These are phyloP conservation scores for Dolichoris vasculosae DNA, from an alignment of 1,140 invertebrate species.

Conservation along the genomic window DNA sequence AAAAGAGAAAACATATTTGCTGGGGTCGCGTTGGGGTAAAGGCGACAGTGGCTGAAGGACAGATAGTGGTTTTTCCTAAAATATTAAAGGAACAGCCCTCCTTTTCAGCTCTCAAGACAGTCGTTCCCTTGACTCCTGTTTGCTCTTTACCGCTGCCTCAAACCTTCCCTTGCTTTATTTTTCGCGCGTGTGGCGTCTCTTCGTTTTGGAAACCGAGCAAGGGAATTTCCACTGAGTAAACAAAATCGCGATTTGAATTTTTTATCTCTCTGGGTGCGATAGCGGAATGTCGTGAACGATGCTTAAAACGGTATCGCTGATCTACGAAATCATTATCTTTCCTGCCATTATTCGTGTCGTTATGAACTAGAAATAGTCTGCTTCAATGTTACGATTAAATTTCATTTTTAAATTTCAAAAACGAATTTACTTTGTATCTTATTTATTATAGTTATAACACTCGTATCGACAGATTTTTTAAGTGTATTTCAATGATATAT, in stretches of 20 bases:
- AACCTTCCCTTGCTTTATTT: neutral
- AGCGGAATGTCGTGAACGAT: neutral
- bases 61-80: slow-evolving; percentile 58
- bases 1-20: slow-evolving; percentile 46
- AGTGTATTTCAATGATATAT: no score
- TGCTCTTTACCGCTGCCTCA: slow-evolving; percentile 52
- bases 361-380: no score
- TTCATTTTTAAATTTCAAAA: no score
- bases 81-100: slow-evolving; percentile 59
- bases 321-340: neutral
- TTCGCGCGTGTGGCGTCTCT: neutral
- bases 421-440: no score
- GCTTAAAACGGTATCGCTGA: slow-evolving; percentile 33
- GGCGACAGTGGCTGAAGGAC: slow-evolving; percentile 45
- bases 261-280: slow-evolving; percentile 26
- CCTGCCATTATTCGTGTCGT: no score
- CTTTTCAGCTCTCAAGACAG: slow-evolving; percentile 48
- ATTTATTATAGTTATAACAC: no score
- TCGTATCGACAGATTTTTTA: no score
- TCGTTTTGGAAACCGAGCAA: neutral
- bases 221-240: slow-evolving; percentile 33
- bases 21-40: slow-evolving; percentile 47
- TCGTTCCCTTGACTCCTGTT: slow-evolving; percentile 64
- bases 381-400: no score
- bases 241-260: slow-evolving; percentile 45